A percentile compares a stretch with the other conserved stretches of the same genome.
Evolutionary conservation across 1,140 invertebrate species (phyloP).

Genomic region (Lycorma delicatula): DNA sequence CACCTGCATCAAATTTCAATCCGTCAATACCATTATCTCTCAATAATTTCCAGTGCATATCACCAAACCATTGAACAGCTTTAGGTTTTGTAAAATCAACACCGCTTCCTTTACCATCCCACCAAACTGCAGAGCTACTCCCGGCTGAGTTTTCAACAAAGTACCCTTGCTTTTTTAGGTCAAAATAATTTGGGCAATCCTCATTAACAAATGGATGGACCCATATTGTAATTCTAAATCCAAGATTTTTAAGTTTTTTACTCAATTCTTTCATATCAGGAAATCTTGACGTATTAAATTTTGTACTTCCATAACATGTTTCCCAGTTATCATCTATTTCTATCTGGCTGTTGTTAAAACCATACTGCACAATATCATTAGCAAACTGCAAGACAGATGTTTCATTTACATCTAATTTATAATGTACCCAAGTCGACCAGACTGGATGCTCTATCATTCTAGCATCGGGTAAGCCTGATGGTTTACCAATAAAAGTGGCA

Average conservation of each 20-base stretch:
- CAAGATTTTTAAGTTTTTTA: too few relatives aligned
- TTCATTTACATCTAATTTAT: slow-evolving; percentile 59
- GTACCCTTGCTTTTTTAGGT: slow-evolving; percentile 39
- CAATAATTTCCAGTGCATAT: slow-evolving; percentile 49
- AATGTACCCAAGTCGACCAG: slow-evolving; percentile 88
- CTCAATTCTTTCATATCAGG: too few relatives aligned
- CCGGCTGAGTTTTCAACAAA: slow-evolving; percentile 50
- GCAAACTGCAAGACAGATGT: slow-evolving; percentile 57
- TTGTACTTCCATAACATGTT: slow-evolving; percentile 72
- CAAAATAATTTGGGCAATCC: too few relatives aligned
- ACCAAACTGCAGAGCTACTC: slow-evolving; percentile 60
- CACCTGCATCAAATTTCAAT: slow-evolving; percentile 86
- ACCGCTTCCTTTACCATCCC: slow-evolving; percentile 59
- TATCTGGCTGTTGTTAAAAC: slow-evolving; percentile 68
- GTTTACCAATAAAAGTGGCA: slow-evolving; percentile 47
- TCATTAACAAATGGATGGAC: too few relatives aligned
- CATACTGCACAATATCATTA: slow-evolving; percentile 53
- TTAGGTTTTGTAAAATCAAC: slow-evolving; percentile 72
- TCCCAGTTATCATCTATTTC: slow-evolving; percentile 93
- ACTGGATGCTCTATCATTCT: slow-evolving; percentile 58
- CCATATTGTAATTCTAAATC: too few relatives aligned
- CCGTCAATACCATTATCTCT: slow-evolving; percentile 62
- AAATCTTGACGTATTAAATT: slow-evolving; percentile 56
- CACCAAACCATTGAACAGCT: slow-evolving; percentile 65
- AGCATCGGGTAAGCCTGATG: slow-evolving; percentile 51